Conservation (phyloP, 2,113 vertebrate genomes). For the Myiozetetes cayanensis region DNA sequence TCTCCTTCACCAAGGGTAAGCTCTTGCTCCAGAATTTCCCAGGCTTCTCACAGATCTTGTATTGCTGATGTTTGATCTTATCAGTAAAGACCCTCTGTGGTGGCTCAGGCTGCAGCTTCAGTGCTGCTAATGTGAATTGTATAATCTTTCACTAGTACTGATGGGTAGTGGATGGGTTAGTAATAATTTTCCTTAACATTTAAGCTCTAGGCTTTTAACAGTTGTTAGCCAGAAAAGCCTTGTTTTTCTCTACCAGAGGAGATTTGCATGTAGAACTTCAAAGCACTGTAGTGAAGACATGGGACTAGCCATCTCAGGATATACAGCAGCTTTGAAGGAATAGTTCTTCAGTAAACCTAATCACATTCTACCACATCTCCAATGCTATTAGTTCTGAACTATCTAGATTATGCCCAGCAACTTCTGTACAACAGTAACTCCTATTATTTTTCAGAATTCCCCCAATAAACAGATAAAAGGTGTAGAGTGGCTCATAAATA, state of each 20-base stretch:
- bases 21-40: neutral
- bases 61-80: neutral
- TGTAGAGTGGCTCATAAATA: neutral
- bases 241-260: neutral
- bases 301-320: neutral
- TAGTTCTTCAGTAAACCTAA: neutral
- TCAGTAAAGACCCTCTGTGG: neutral
- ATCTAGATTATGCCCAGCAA: neutral
- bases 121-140: neutral
- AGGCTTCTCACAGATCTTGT: neutral
- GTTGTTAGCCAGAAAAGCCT: neutral
- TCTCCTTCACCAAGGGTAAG: accelerated
- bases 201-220: neutral
- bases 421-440: neutral
- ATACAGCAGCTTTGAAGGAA: neutral
- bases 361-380: neutral
- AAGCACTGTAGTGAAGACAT: neutral
- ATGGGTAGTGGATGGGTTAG: neutral
- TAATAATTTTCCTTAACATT: neutral
- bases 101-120: neutral
- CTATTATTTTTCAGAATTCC: neutral
- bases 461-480: neutral
- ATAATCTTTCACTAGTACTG: neutral
- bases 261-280: neutral
- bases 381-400: neutral